phyloP scores from a whole-genome alignment of 1,140 invertebrate genomes.

The Halesus radiatus region DNA sequence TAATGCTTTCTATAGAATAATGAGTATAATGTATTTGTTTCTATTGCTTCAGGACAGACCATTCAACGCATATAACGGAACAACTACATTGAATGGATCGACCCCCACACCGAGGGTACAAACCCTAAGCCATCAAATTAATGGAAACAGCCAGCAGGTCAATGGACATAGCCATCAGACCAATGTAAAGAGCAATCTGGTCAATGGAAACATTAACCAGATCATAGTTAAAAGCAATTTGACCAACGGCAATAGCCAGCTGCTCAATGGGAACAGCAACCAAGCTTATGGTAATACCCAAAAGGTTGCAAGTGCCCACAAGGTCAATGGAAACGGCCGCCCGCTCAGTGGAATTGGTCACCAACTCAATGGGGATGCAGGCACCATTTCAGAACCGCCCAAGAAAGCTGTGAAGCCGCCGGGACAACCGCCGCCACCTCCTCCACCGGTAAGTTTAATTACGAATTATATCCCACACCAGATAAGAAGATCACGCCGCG shows the following conservation, averaged over 20 bases:
- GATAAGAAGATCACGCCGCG: too few species aligned
- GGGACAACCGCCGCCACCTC: slow-evolving; percentile 64
- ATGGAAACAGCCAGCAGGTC: background rate
- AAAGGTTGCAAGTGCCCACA: background rate
- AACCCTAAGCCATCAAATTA: background rate
- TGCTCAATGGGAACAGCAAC: background rate
- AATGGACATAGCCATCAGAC: slow-evolving; percentile 2
- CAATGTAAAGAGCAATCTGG: background rate
- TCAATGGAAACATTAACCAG: background rate
- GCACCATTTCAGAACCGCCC: slow-evolving; percentile 43
- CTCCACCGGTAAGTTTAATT: slow-evolving; percentile 54
- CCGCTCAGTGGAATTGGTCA: background rate
- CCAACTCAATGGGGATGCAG: slow-evolving; percentile 13
- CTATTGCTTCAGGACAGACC: slow-evolving; percentile 49
- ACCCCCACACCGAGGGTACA: background rate
- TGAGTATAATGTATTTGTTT: slow-evolving; percentile 10
- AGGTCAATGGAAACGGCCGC: background rate
- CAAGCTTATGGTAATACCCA: slow-evolving; percentile 56
- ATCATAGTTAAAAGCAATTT: background rate
- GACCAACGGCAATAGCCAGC: background rate
- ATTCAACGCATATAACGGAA: slow-evolving; percentile 49
- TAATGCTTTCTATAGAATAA: too few species aligned
- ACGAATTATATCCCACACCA: background rate
- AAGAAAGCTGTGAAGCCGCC: slow-evolving; percentile 51
- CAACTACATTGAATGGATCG: slow-evolving; percentile 24